A percentile compares a stretch with the other conserved stretches of the same genome.
phyloP scores from a whole-genome alignment of 1,140 invertebrate genomes.

The Pseudomyrmex pallidus region DNA sequence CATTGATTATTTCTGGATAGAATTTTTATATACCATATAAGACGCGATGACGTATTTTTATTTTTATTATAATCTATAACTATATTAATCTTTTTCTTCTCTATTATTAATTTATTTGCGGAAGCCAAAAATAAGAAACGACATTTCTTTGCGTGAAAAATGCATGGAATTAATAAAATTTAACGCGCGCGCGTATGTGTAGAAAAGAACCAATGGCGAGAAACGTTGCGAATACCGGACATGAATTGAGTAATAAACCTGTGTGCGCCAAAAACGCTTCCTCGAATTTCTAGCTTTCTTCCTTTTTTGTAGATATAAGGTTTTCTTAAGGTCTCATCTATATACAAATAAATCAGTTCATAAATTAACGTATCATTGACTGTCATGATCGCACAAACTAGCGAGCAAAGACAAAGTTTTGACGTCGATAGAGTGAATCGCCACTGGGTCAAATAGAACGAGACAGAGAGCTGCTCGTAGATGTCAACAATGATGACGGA shows the following conservation, averaged over 20 bases:
- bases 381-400: slow-evolving; percentile 60
- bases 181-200: slow-evolving; percentile 56
- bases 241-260: slow-evolving; percentile 77
- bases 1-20: neutral
- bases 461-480: slow-evolving; percentile 64
- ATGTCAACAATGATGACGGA: slow-evolving; percentile 61
- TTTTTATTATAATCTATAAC: slow-evolving; percentile 71
- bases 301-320: slow-evolving; percentile 35
- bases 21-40: neutral
- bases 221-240: slow-evolving; percentile 52
- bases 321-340: slow-evolving; percentile 59
- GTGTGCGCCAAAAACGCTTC: slow-evolving; percentile 53
- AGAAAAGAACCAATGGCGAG: slow-evolving; percentile 73
- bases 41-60: slow-evolving; percentile 42
- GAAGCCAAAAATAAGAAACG: slow-evolving; percentile 22
- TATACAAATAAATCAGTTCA: slow-evolving; percentile 81
- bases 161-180: slow-evolving; percentile 56
- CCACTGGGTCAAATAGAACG: slow-evolving; percentile 58
- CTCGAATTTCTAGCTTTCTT: slow-evolving; percentile 63
- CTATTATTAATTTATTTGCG: slow-evolving; percentile 9
- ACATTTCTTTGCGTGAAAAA: neutral
- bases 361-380: slow-evolving; percentile 82
- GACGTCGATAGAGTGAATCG: slow-evolving; percentile 63
- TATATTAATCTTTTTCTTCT: neutral
- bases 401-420: slow-evolving; percentile 55